Conservation (phyloP, 2,113 vertebrate genomes). For the Phrynocephalus versicolor region DNA sequence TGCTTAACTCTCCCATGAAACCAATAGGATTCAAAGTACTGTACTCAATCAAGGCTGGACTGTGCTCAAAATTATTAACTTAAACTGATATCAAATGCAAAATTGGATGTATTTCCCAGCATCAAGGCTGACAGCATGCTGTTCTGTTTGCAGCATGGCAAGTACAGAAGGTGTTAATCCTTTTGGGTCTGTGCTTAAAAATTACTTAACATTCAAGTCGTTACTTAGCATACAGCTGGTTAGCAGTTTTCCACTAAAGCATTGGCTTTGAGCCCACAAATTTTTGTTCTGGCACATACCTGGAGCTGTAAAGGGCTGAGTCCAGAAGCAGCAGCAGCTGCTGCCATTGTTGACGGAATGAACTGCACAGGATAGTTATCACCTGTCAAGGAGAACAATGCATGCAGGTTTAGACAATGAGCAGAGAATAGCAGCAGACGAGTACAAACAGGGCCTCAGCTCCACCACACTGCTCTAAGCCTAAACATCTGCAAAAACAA, state of each 20-base stretch:
- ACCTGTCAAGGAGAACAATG: constrained; percentile 98
- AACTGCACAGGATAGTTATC: constrained; percentile 99
- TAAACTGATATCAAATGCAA: constrained; percentile 29
- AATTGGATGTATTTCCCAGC: constrained; percentile 56
- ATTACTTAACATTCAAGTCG: constrained; percentile 89
- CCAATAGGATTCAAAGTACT: neutral
- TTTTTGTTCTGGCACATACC: constrained; percentile 93
- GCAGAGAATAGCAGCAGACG: constrained; percentile 83
- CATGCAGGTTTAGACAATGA: constrained; percentile 98
- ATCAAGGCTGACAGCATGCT: constrained; percentile 49
- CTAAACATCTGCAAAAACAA: constrained; percentile 97
- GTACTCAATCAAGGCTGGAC: neutral
- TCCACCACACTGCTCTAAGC: constrained; percentile 81
- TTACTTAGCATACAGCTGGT: constrained; percentile 97
- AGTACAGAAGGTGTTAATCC: constrained; percentile 91
- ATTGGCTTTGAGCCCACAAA: constrained; percentile 85
- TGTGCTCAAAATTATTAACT: constrained; percentile 42
- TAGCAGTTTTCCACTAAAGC: constrained; percentile 84
- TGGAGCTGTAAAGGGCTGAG: constrained; percentile 99
- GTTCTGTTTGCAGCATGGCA: constrained; percentile 74
- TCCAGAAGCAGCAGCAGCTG: constrained; percentile 99
- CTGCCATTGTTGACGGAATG: constrained; percentile 99
- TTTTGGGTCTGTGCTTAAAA: constrained; percentile 80
- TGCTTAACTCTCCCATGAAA: neutral
- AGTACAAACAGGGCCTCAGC: constrained; percentile 88